phyloP scores from a whole-genome alignment of 1,140 invertebrate genomes.

The Panagrolaimus sp. region DNA sequence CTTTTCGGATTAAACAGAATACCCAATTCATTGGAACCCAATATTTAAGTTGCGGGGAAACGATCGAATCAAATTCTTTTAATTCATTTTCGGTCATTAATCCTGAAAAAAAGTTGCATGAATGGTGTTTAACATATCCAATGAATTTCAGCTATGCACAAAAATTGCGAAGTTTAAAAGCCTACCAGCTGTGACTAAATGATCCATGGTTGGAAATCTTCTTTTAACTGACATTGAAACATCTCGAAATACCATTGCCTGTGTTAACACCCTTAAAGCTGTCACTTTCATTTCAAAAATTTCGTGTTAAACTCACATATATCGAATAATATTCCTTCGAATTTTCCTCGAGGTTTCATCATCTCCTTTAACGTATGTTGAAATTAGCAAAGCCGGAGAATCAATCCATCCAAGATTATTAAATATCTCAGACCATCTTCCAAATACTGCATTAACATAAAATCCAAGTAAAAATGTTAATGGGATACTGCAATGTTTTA shows the following conservation, averaged over 20 bases:
- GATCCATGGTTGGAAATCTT: conserved; percentile 12
- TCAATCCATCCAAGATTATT: conserved; percentile 70
- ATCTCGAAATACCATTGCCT: not conserved
- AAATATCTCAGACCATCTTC: conserved; percentile 85
- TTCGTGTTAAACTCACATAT: conserved; percentile 8
- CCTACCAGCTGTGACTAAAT: conserved; percentile 3
- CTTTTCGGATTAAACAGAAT: not conserved
- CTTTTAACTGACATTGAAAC: not conserved
- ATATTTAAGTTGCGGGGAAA: conserved; percentile 11
- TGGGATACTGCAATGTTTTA: conserved; percentile 59
- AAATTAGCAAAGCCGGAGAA: conserved; percentile 10
- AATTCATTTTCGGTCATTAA: conserved; percentile 8
- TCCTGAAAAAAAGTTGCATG: not conserved
- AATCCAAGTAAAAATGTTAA: conserved; percentile 85
- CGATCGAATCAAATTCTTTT: conserved; percentile 4
- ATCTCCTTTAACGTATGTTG: not conserved
- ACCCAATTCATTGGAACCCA: conserved; percentile 9
- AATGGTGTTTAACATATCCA: not conserved
- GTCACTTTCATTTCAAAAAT: not conserved
- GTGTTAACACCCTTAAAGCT: too few relatives aligned
- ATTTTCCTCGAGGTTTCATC: not conserved
- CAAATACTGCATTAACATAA: conserved; percentile 80
- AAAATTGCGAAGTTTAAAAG: not conserved
- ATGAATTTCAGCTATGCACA: not conserved
- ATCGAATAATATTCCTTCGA: conserved; percentile 18